Conservation (phyloP, 2,113 vertebrate genomes). For the Hystrix brachyura region DNA sequence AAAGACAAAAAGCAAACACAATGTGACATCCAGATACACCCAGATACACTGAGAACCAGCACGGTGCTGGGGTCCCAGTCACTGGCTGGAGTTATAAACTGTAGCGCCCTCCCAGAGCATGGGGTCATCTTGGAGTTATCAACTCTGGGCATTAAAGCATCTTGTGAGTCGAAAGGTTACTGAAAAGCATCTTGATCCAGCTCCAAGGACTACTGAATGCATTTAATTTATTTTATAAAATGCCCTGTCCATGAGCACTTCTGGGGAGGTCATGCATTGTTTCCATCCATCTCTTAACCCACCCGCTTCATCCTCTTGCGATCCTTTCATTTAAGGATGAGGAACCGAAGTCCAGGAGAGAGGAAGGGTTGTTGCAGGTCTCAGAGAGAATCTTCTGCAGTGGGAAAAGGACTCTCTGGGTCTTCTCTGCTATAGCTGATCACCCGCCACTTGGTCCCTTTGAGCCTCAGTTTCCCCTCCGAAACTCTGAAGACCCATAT, state of each 20-base stretch:
- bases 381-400: too few species aligned
- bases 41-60: rapidly evolving
- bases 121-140: background rate
- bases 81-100: background rate
- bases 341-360: background rate
- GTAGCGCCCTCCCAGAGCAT: background rate
- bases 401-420: too few species aligned
- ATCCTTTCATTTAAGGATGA: background rate
- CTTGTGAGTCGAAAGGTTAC: background rate
- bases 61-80: background rate
- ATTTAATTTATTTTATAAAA: background rate
- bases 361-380: background rate
- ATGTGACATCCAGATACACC: rapidly evolving
- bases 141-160: background rate
- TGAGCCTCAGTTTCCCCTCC: background rate
- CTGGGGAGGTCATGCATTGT: background rate
- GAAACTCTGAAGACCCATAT: background rate
- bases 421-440: background rate
- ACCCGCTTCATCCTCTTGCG: background rate
- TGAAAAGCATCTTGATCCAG: background rate
- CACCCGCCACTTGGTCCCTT: too few species aligned
- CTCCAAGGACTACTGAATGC: background rate
- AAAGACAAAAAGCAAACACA: background rate
- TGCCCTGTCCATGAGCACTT: background rate
- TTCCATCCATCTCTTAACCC: background rate